These are phyloP conservation scores for Zenarchopterus dispar DNA, from an alignment of 2,797 vertebrate species.

Conservation along the genomic window DNA sequence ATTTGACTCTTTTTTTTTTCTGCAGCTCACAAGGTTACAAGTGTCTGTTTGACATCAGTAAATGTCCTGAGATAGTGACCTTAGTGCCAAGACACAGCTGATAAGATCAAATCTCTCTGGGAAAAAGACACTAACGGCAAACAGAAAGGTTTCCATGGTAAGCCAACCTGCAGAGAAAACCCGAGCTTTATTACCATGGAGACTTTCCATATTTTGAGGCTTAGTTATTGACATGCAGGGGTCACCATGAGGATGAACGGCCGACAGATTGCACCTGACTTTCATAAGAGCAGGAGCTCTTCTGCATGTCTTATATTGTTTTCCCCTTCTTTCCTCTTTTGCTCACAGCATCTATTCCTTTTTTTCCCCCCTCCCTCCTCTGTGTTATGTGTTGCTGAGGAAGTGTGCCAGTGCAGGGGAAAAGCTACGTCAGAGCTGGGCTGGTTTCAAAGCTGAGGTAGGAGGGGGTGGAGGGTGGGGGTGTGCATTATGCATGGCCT, in stretches of 20 bases:
- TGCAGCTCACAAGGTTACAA: conserved; percentile 5
- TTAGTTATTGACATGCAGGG: conserved; percentile 23
- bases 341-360: background rate
- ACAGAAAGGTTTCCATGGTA: conserved; percentile 31
- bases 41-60: conserved; percentile 29
- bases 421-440: conserved; percentile 53
- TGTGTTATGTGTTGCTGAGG: conserved; percentile 47
- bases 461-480: conserved; percentile 43
- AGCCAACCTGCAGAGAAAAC: conserved; percentile 27
- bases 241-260: conserved; percentile 51
- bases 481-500: conserved; percentile 73
- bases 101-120: conserved; percentile 17
- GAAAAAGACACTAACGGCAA: conserved; percentile 4
- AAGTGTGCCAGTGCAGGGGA: conserved; percentile 54
- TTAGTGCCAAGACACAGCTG: conserved; percentile 7
- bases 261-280: conserved; percentile 30
- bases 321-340: conserved; percentile 8
- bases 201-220: conserved; percentile 41
- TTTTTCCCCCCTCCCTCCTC: conserved; percentile 17
- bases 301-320: conserved; percentile 11
- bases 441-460: conserved; percentile 65
- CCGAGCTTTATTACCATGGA: conserved; percentile 49
- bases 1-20: background rate
- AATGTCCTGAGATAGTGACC: conserved; percentile 22
- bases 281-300: conserved; percentile 22